These are phyloP conservation scores for Scaptomyza tumidula DNA, from an alignment of 2,888 invertebrate genomes.

Conservation along the genomic window DNA sequence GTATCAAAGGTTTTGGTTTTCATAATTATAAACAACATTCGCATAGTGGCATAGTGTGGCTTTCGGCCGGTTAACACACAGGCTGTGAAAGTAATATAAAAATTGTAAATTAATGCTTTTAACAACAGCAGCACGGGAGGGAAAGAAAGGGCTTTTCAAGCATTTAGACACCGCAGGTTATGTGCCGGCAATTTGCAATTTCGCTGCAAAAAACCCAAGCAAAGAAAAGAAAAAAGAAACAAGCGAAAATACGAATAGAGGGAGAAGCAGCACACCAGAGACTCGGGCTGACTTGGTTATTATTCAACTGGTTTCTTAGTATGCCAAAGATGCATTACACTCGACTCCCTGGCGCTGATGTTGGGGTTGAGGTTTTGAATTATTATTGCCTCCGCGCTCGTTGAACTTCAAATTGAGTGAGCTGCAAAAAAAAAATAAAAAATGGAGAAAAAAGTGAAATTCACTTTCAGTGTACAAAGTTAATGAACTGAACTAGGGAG, in stretches of 20 bases:
- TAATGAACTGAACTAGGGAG: conserved; percentile 62
- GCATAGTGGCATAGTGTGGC: conserved; percentile 22
- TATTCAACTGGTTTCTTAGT: conserved; percentile 77
- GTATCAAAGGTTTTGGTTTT: conserved; percentile 38
- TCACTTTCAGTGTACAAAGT: conserved; percentile 64
- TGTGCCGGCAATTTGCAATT: conserved; percentile 76
- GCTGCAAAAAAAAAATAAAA: conserved; percentile 17
- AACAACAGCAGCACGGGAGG: not conserved
- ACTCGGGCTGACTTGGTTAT: conserved; percentile 57
- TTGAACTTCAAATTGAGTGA: conserved; percentile 73
- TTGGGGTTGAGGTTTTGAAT: conserved; percentile 31
- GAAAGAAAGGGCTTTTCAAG: conserved; percentile 44
- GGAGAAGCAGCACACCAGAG: conserved; percentile 35
- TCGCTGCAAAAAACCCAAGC: conserved; percentile 42
- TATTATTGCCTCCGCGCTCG: conserved; percentile 56
- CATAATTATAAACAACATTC: conserved; percentile 61
- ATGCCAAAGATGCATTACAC: conserved; percentile 60
- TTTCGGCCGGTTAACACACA: conserved; percentile 31
- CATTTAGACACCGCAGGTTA: conserved; percentile 62
- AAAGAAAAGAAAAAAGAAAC: conserved; percentile 1
- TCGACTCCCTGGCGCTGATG: conserved; percentile 10
- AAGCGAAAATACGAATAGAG: not conserved
- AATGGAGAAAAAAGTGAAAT: conserved; percentile 65
- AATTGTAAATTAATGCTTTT: conserved; percentile 62
- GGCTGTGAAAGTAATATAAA: conserved; percentile 73